These are phyloP conservation scores for Sipunculus nudus DNA, from an alignment of 2,888 invertebrate species.

Conservation along the genomic window DNA sequence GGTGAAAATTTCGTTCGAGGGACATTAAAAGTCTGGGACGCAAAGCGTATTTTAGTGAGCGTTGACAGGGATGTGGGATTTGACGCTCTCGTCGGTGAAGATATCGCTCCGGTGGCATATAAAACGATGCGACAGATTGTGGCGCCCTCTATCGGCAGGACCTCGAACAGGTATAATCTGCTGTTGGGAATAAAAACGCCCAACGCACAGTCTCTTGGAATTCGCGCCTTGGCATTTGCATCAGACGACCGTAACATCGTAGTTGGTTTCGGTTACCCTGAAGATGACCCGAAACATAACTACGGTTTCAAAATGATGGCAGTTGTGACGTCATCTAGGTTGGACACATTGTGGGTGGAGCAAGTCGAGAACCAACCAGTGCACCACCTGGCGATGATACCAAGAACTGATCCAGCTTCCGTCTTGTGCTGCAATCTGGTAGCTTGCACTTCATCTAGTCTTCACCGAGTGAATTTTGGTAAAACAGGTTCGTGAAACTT, in stretches of 20 bases:
- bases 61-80: not conserved
- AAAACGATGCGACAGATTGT: conserved; percentile 27
- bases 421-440: too few relatives aligned
- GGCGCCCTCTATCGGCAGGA: not conserved
- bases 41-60: conserved; percentile 5
- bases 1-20: conserved; percentile 13
- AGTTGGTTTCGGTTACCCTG: conserved; percentile 29
- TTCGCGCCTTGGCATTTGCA: conserved; percentile 24
- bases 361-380: too few relatives aligned
- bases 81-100: conserved; percentile 7
- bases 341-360: too few relatives aligned
- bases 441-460: too few relatives aligned
- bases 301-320: too few relatives aligned
- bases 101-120: conserved; percentile 9
- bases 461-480: too few relatives aligned
- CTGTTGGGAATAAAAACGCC: not conserved
- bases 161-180: not conserved
- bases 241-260: conserved; percentile 22
- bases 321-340: too few relatives aligned
- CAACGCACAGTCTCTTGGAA: conserved; percentile 5
- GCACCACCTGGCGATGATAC: too few relatives aligned
- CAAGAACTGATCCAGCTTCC: too few relatives aligned
- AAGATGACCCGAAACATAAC: too few relatives aligned
- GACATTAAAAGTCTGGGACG: conserved; percentile 28
- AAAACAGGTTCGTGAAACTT: too few relatives aligned